phyloP scores from a whole-genome alignment of 2,888 invertebrate genomes.

The Hedychridium roseum region DNA sequence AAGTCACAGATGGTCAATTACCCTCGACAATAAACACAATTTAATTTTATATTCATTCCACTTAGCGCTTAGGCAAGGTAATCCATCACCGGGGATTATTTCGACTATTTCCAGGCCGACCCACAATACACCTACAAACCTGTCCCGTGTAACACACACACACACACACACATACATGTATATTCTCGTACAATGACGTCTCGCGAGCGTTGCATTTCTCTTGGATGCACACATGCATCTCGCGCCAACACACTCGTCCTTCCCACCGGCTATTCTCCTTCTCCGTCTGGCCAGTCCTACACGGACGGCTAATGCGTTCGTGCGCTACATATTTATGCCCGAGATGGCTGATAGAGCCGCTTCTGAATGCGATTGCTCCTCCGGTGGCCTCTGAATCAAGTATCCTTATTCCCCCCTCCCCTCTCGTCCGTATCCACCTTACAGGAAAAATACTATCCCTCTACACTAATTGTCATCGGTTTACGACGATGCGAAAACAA shows the following conservation, averaged over 20 bases:
- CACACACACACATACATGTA: constrained; percentile 3
- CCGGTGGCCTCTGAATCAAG: constrained; percentile 25
- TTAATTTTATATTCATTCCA: constrained; percentile 60
- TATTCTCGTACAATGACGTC: constrained; percentile 15
- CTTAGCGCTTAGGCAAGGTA: constrained; percentile 51
- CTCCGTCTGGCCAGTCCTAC: constrained; percentile 8
- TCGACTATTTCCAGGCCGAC: constrained; percentile 49
- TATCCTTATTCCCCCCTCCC: constrained; percentile 1
- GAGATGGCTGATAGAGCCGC: constrained; percentile 45
- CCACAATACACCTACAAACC: constrained; percentile 41
- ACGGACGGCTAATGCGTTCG: constrained; percentile 44
- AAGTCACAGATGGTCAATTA: constrained; percentile 61
- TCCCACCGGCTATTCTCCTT: neutral
- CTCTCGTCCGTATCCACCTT: constrained; percentile 5
- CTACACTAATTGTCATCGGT: no score
- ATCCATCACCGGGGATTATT: constrained; percentile 56
- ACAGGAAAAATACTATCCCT: no score
- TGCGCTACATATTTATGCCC: constrained; percentile 52
- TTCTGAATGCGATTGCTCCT: constrained; percentile 45
- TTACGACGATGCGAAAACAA: no score
- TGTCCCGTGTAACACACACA: neutral
- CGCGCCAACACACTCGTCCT: constrained; percentile 1
- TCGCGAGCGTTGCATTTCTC: constrained; percentile 9
- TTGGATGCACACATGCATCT: constrained; percentile 18
- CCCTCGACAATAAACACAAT: constrained; percentile 57